phyloP scores from a whole-genome alignment of 2,797 vertebrate genomes.

The Thaleichthys pacificus region DNA sequence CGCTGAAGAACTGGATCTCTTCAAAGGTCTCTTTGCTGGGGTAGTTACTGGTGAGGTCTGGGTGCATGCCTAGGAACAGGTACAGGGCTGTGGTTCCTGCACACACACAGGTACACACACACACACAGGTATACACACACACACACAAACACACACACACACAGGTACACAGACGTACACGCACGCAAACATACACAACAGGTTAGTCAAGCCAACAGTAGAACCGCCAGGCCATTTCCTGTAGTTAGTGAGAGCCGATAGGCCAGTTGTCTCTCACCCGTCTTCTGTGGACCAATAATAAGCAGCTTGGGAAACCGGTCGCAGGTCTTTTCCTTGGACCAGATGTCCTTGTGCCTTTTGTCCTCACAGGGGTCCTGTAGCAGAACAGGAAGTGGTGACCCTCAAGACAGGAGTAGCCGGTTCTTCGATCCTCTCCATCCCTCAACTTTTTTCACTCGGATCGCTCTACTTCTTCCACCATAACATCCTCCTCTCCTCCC shows the following conservation, averaged over 20 bases:
- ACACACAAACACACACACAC: no score
- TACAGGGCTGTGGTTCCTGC: constrained; percentile 96
- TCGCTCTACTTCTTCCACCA: no score
- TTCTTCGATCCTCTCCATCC: no score
- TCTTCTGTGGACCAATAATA: constrained; percentile 97
- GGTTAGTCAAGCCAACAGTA: neutral
- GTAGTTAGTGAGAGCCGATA: neutral
- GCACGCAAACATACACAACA: no score
- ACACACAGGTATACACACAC: neutral
- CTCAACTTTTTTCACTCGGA: no score
- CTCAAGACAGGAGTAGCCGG: neutral
- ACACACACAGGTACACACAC: neutral
- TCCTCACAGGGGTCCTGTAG: constrained; percentile 97
- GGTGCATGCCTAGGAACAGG: constrained; percentile 95
- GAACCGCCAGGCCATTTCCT: neutral
- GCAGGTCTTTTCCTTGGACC: constrained; percentile 99
- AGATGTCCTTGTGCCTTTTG: constrained; percentile 99
- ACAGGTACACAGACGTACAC: no score
- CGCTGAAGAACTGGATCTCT: constrained; percentile 99
- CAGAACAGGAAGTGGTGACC: neutral
- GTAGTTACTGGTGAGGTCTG: constrained; percentile 97
- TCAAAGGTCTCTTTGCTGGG: constrained; percentile 98
- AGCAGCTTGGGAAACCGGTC: constrained; percentile 98
- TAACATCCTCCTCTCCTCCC: no score
- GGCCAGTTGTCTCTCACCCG: constrained; percentile 78